Evolutionary conservation across 2,113 vertebrate genomes (phyloP), one percentile per base, ranked within the genome.

Genomic region (Odontophorus gujanensis): DNA sequence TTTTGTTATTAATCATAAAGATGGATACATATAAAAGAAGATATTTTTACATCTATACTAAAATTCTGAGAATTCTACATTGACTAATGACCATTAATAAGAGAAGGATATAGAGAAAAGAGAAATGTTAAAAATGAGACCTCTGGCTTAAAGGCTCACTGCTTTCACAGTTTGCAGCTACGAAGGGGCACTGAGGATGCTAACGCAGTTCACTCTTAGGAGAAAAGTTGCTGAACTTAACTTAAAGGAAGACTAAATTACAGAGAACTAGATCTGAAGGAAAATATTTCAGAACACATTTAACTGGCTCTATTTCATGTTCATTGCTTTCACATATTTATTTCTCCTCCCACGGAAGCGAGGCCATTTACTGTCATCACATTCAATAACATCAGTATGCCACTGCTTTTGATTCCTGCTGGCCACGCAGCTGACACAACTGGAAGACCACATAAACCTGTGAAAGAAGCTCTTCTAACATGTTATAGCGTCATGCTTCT

Each of bases 41-140:
- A 1, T 84, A 86, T 86, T 95, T 92, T 94, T 75, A 78, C 48
- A 83, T 36, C 75, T 73, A 2, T 15, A 75, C 78, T 72, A 57
- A 92, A 92, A 90, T 85, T 28, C 78, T 68, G 45, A 40, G 57
- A 73, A 87, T 58, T 82, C 72, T 81, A n/a, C 82, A 5, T 16
- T 91, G 88, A 83, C 28, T 90, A 96, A 90, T 63, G 87, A 47
- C 45, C 69, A 20, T 50, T 83, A 63, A 57, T 85, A 55, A 71
- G n/a, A 62, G n/a, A 43, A 71, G n/a, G 71, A 34, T 51, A 19
- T 9, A 69, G 18, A 40, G 57, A 62, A 63, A 67, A 92, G 43
- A 53, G 24, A 75, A 92, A 75, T 69, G 55, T 34, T 77, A 36
- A 66, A 93, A 90, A 48, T 11, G 20, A 85, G 72, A 28, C 13